Base-by-base conservation (phyloP, 2,113 vertebrate genomes). In the Poecilia latipinna region DNA sequence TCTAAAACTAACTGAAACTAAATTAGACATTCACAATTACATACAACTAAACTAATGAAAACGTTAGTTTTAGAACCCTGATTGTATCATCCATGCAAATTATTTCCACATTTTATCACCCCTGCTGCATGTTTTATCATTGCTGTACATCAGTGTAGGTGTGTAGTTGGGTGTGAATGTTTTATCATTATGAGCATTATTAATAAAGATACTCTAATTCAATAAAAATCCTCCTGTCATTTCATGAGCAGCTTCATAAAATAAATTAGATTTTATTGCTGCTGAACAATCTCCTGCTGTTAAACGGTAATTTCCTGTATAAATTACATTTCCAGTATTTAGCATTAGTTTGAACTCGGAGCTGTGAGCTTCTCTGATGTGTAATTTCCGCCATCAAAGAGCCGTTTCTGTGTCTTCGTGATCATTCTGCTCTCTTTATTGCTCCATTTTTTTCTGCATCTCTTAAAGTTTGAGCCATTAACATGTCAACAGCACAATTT, bases 391-490 rank as follows among this genome's bases (percentile, higher is more conserved):
- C 60, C 39, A 22, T 73, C 35, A 28, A 12, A 62, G 66, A 72
- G 61, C 73, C 60, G 65, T 70, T 68, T 44, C 37, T 17, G 72
- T 64, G 72, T 80, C 75, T 67, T 12, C 51, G 64, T 79, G 80
- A 63, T 80, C 66, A 88, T 83, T 79, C 68, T 69, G 3, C 42
- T 44, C 12, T 57, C 66, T 80, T 89, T 82, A 89, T 89, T 85
- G 80, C 78, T 72, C 76, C 60, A 76, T 19, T 76, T 54, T 79
- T 75, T 68, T 51, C 78, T 68, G 42, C 68, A 62, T 57, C 24
- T 61, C 80, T 84, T 72, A 82, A 48, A 82, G 66, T 85, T 74
- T 12, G 66, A 84, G 61, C 86, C 80, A 78, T 88, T 83, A 82
- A 75, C 74, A 31, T 1, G 19, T 54, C 26, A 10, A 72, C 84